A percentile compares a stretch with the other conserved stretches of the same genome.
phyloP scores from a whole-genome alignment of 2,888 invertebrate genomes.

The Drosophila kanekoi region DNA sequence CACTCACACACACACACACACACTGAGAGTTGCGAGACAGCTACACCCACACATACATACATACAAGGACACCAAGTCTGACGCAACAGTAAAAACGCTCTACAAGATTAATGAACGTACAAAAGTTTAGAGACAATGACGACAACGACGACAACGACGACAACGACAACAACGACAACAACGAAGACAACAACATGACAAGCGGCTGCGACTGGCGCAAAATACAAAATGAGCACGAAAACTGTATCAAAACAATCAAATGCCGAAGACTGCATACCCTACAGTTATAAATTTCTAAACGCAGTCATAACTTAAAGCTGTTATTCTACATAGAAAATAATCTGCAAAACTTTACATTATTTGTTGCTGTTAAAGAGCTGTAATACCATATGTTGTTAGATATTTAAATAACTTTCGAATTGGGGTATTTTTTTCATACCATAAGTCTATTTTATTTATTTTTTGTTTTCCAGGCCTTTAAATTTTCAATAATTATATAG shows the following conservation, averaged over 20 bases:
- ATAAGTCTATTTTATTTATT: too few species aligned
- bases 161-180: conserved; percentile 32
- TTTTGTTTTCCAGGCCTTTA: too few species aligned
- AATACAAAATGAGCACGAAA: conserved; percentile 38
- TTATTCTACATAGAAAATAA: too few species aligned
- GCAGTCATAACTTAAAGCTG: too few species aligned
- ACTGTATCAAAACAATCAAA: neutral
- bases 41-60: conserved; percentile 5
- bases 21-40: conserved; percentile 1
- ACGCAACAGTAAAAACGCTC: conserved; percentile 73
- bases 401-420: too few species aligned
- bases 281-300: too few species aligned
- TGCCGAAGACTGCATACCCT: conserved; percentile 21
- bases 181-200: conserved; percentile 60
- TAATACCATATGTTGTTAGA: too few species aligned
- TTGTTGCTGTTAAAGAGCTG: too few species aligned
- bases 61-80: conserved; percentile 22
- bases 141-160: conserved; percentile 58
- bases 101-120: conserved; percentile 80
- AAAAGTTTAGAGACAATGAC: conserved; percentile 80
- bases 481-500: too few species aligned
- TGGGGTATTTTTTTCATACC: too few species aligned
- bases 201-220: conserved; percentile 51
- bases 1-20: conserved; percentile 18
- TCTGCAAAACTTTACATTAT: too few species aligned